Base-by-base conservation (phyloP, 2,888 invertebrate species). In the Sepioteuthis lessoniana region DNA sequence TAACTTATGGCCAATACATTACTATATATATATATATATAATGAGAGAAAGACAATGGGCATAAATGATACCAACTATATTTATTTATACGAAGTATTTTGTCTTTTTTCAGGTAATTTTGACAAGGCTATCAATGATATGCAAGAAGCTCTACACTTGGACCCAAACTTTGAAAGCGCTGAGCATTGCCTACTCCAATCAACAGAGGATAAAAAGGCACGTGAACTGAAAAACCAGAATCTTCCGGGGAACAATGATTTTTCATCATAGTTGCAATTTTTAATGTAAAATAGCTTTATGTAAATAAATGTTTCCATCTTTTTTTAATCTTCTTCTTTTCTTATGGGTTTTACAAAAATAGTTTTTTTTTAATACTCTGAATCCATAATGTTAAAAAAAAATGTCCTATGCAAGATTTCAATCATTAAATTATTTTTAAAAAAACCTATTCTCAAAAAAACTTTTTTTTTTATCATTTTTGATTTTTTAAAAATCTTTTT, bases 81-180 rank as follows among this genome's bases (percentile, higher is more conserved):
- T 60, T 60, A 10, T 60, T 60, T 31, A 60, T 60, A 60, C 5
- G 8, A 0, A 31, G 60, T 60, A 60, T 28, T 55, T 55, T 55
- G 28, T 60, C 25, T 60, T 31, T 60, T 95, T 95, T 3, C 94
- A 96, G 96, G 95, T 38, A 94, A 95, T 91, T 96, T 95, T 95
- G 95, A 95, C 90, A 94, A 95, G 90, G 96, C 96, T 7, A 95
- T 96, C 55, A 46, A 93, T 1, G 96, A 96, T 94, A 95, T 96
- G 95, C 95, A 94, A 90, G 94, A 94, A 91, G 95, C 95, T 7
- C 94, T 96, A 19, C 91, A 94, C 28, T 37, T 96, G 21, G 94
- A 96, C 92, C 95, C 96, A 19, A 94, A 94, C 37, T 96, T 96
- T 94, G 94, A 95, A 38, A 95, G 95, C 19, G 96, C 96, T 19